A percentile compares a stretch with the other conserved stretches of the same genome.
These are phyloP conservation scores for Brachymystax lenok DNA, from an alignment of 2,797 vertebrate genomes.

Conservation along the genomic window DNA sequence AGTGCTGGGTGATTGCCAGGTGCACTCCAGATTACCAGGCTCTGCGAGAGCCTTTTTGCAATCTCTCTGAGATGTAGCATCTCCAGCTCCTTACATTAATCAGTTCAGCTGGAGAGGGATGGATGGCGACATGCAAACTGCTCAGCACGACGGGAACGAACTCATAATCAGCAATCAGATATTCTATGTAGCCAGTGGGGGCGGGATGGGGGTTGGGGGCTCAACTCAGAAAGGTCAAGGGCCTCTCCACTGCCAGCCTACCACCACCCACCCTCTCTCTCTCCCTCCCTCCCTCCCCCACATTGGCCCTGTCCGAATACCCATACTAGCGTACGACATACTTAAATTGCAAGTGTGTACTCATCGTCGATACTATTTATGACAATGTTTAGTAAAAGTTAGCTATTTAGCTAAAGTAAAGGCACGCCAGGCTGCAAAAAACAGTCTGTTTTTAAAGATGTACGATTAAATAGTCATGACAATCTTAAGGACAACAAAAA, in stretches of 20 bases:
- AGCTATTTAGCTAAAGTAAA: too few species aligned
- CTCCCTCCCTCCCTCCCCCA: conserved; percentile 23
- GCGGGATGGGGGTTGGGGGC: conserved; percentile 61
- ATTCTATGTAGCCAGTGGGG: conserved; percentile 68
- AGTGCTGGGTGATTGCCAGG: conserved; percentile 77
- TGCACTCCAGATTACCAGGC: conserved; percentile 75
- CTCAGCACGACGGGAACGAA: conserved; percentile 73
- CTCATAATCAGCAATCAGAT: conserved; percentile 83
- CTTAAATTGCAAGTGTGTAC: too few species aligned
- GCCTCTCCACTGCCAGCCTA: conserved; percentile 76
- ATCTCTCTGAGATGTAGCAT: conserved; percentile 70
- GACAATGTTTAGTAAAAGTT: too few species aligned
- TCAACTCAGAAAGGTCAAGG: conserved; percentile 78
- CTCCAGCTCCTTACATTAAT: conserved; percentile 74
- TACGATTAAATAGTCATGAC: too few species aligned
- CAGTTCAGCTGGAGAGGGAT: conserved; percentile 70
- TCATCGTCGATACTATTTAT: too few species aligned
- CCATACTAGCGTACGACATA: too few species aligned
- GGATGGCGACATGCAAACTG: conserved; percentile 73
- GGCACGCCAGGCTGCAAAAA: too few species aligned
- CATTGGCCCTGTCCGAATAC: not conserved
- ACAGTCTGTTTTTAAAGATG: too few species aligned
- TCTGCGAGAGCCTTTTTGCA: conserved; percentile 68
- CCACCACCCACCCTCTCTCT: conserved; percentile 56
- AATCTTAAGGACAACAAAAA: too few species aligned